Evolutionary conservation across 2,888 invertebrate species (phyloP).

Genomic region (Cyaniris semiargus): DNA sequence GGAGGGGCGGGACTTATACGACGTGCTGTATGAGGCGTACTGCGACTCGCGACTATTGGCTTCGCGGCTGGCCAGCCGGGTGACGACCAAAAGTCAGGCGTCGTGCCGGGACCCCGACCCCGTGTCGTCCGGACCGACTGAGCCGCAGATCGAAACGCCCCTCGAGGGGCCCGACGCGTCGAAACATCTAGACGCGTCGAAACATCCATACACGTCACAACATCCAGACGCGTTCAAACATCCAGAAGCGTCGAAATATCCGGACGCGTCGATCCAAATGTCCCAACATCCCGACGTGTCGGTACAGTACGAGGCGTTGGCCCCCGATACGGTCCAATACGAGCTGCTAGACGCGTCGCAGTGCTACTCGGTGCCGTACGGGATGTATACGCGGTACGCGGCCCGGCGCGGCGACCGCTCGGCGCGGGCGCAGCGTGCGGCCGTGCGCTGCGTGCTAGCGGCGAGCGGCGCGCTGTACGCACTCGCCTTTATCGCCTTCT

Average conservation of each 20-base stretch:
- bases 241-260: conserved; percentile 38
- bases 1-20: conserved; percentile 32
- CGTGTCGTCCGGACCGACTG: not conserved
- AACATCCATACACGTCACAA: conserved; percentile 36
- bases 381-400: conserved; percentile 62
- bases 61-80: conserved; percentile 36
- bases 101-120: conserved; percentile 40
- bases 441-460: conserved; percentile 81
- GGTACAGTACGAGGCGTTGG: not conserved
- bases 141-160: conserved; percentile 41
- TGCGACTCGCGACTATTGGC: conserved; percentile 42
- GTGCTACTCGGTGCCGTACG: conserved; percentile 46
- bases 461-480: conserved; percentile 71
- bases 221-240: not conserved
- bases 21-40: conserved; percentile 41
- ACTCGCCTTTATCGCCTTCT: conserved; percentile 66
- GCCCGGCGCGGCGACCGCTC: conserved; percentile 32
- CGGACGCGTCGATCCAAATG: not conserved
- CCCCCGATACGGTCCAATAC: not conserved
- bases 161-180: not conserved
- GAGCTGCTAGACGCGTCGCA: not conserved
- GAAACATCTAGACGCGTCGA: not conserved
- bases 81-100: conserved; percentile 37
- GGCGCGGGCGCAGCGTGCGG: conserved; percentile 46
- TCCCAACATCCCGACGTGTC: conserved; percentile 38